A percentile compares a stretch with the other conserved stretches of the same genome.
Evolutionary conservation across 1,140 invertebrate species (phyloP).

Genomic region (Drosophila nannoptera): DNA sequence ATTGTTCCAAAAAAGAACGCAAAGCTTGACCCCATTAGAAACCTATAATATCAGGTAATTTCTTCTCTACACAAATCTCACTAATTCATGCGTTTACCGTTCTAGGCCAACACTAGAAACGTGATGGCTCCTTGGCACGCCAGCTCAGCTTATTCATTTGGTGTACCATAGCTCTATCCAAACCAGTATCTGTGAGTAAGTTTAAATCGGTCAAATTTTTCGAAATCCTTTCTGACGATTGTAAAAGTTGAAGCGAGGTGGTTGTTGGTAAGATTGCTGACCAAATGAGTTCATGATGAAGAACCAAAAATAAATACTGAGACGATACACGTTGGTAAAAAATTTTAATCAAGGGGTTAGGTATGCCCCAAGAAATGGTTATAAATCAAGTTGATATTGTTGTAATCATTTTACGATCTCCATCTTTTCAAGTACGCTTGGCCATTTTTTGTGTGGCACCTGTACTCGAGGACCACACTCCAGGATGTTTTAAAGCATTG

Average conservation of each 20-base stretch:
- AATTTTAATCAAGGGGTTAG: slow-evolving; percentile 31
- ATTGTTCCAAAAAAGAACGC: slow-evolving; percentile 26
- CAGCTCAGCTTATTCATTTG: slow-evolving; percentile 40
- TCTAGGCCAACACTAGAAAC: slow-evolving; percentile 74
- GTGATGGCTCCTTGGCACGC: slow-evolving; percentile 45
- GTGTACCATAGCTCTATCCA: slow-evolving; percentile 27
- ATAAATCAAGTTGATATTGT: slow-evolving; percentile 37
- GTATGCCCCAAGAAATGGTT: slow-evolving; percentile 12
- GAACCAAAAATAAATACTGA: slow-evolving; percentile 1
- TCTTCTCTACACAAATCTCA: slow-evolving; percentile 62
- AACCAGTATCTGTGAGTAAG: slow-evolving; percentile 52
- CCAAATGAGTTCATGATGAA: slow-evolving; percentile 10
- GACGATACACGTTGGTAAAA: slow-evolving; percentile 1
- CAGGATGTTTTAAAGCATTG: slow-evolving; percentile 18
- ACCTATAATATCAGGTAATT: slow-evolving; percentile 59
- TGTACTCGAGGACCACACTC: slow-evolving; percentile 16
- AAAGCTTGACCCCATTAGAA: slow-evolving; percentile 24
- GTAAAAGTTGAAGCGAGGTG: slow-evolving; percentile 29
- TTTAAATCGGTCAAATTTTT: slow-evolving; percentile 30
- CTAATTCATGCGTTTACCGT: slow-evolving; percentile 71
- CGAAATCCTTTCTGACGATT: slow-evolving; percentile 25
- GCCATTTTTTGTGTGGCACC: slow-evolving; percentile 37
- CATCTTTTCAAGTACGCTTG: slow-evolving; percentile 63
- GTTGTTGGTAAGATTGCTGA: slow-evolving; percentile 34
- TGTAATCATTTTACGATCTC: slow-evolving; percentile 62